phyloP scores from a whole-genome alignment of 2,888 invertebrate genomes.

The Spilarctia lutea region DNA sequence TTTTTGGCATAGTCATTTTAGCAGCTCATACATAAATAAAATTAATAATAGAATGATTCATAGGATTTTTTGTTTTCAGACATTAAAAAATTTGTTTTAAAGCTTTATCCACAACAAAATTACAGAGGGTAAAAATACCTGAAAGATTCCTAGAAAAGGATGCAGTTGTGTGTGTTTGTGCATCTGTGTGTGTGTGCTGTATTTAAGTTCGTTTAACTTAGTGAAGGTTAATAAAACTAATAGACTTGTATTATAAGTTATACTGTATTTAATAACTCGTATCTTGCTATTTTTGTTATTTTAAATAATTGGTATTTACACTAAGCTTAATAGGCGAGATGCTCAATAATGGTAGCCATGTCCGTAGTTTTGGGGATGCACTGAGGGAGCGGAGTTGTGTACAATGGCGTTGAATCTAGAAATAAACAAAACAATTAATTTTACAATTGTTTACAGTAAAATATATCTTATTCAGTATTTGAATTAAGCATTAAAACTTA shows the following conservation, averaged over 20 bases:
- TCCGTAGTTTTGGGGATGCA: conserved; percentile 66
- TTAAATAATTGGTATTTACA: background rate
- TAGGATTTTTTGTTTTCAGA: too few relatives aligned
- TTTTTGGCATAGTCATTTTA: too few relatives aligned
- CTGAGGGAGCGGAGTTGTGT: conserved; percentile 74
- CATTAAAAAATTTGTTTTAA: too few relatives aligned
- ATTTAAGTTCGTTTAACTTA: background rate
- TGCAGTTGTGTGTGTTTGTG: too few relatives aligned
- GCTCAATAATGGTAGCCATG: conserved; percentile 28
- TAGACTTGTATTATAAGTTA: background rate
- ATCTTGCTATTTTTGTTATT: background rate
- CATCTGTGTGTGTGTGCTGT: too few relatives aligned
- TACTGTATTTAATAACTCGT: background rate
- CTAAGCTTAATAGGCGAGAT: background rate
- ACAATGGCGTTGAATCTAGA: conserved; percentile 83
- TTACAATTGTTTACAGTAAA: background rate
- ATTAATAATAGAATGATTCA: too few relatives aligned
- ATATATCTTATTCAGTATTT: background rate
- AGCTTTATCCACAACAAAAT: too few relatives aligned
- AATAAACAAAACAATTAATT: conserved; percentile 21
- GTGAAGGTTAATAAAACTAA: background rate
- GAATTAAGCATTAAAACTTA: conserved; percentile 53
- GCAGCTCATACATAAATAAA: too few relatives aligned
- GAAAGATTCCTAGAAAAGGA: too few relatives aligned
- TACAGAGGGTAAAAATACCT: too few relatives aligned